Base-by-base conservation (phyloP, 2,888 invertebrate genomes). In the Eurytoma adleriae region DNA sequence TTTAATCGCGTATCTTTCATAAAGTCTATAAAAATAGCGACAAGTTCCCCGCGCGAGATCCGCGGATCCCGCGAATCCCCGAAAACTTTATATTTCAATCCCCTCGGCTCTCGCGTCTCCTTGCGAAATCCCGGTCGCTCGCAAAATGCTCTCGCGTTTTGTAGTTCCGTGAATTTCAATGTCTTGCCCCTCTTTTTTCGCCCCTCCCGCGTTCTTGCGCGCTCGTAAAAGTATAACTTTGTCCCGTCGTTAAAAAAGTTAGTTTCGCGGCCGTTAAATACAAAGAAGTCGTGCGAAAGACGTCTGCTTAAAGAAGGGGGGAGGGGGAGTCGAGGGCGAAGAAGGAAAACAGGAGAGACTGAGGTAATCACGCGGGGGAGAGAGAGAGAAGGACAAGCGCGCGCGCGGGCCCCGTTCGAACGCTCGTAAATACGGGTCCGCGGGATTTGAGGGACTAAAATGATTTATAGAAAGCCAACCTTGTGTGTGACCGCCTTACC, bases 391-490 rank as follows among this genome's bases (percentile, higher is more conserved):
- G 83, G 86, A 61, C 14, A 3, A 13, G 68, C 68, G 50, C 61
- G 83, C 83, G 79, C 79, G 67, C 74, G 82, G 72, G 16, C 66
- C 57, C 40, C 80, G 85, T 85, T 86, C 84, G 87, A 86, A 86
- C 85, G 86, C 83, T 88, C 88, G 88, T 89, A 89, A 88, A 89
- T 87, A 89, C 85, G 84, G 87, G 87, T 84, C 86, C 87, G 86
- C 85, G 86, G 83, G 84, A 88, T 88, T 88, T 86, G 87, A 88
- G 86, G 85, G 86, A 87, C 86, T 84, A 79, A 86, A 85, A 89
- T 90, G 90, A 90, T 90, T 90, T 90, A 90, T 90, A 88, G 90
- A 90, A 90, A 89, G 88, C 86, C 88, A 88, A 88, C 87, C 88
- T 80, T 57, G 79, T 80, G 61, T 74, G 24, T 62, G 56, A 57